Conservation (phyloP, 2,888 invertebrate species). For the Odontomyia ornata region DNA sequence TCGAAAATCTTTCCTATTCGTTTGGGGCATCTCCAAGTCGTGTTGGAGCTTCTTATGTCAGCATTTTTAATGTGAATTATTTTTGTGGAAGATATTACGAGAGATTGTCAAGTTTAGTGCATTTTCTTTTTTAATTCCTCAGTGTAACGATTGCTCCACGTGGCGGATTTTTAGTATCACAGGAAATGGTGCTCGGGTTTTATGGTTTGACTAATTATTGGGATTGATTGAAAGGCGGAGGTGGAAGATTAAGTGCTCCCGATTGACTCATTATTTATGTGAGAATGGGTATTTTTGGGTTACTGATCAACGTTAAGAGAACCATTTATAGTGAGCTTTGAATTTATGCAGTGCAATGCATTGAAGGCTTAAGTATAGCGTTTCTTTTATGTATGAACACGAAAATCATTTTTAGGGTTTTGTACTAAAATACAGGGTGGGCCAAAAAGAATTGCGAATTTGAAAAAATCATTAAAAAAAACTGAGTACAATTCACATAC, state of each 20-base stretch:
- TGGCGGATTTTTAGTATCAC: constrained; percentile 22
- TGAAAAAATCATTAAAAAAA: no score
- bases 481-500: no score
- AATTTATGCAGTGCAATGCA: no score
- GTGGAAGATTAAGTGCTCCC: neutral
- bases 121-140: neutral
- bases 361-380: no score
- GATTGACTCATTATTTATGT: neutral
- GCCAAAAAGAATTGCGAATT: no score
- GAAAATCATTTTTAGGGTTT: no score
- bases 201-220: constrained; percentile 1
- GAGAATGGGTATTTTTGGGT: neutral
- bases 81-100: neutral
- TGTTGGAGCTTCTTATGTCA: neutral
- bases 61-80: neutral
- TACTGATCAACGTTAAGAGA: neutral
- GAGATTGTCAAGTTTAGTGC: neutral
- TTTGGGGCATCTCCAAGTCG: neutral
- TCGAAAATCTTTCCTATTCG: neutral
- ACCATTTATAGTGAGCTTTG: no score
- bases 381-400: no score
- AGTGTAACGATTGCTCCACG: constrained; percentile 24
- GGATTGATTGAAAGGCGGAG: neutral
- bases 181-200: neutral
- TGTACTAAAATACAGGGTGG: no score